Base-by-base conservation (phyloP, 2,888 invertebrate genomes). In the Phrixothrix hirtus region DNA sequence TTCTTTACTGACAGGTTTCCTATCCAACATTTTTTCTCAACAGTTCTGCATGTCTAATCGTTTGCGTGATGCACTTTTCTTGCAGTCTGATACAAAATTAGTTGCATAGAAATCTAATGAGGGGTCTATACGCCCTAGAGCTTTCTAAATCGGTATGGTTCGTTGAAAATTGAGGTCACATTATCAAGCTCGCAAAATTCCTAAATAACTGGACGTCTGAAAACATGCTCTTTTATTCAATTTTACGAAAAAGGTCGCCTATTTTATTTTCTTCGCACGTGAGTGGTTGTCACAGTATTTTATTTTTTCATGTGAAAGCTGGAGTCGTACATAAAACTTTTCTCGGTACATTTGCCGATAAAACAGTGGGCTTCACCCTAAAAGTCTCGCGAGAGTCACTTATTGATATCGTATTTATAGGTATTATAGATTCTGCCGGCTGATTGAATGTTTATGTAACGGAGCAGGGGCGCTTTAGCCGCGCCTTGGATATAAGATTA, bases 351-450 rank as follows among this genome's bases (percentile, higher is more conserved):
- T 74, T 74, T 73, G 56, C 62, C 72, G 71, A 72, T 74, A 74
- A 75, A 74, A 71, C 68, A 67, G 69, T 67, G 47, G 43, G 55
- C 64, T 64, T 61, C 59, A 61, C 60, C 63, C 62, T 58, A 62
- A 65, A 66, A 68, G 65, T 68, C 73, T 69, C 71, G 61, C 64
- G 70, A 67, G 72, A 69, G 64, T 69, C 65, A 64, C 71, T 75
- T 75, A 75, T 75, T 75, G 74, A 75, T 73, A 72, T 69, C 70
- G 69, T 72, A 75, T 75, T 75, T 75, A 75, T 75, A 74, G 75
- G 73, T 74, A 74, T 74, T 75, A 75, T 72, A 67, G 68, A 69
- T 68, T 69, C 63, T 67, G 69, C 68, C 68, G 71, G 68, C 69
- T 72, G 73, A 72, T 73, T 73, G 73, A 73, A 73, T 72, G 72